Base-by-base conservation (phyloP, 2,888 invertebrate genomes). In the Sepiola atlantica region DNA sequence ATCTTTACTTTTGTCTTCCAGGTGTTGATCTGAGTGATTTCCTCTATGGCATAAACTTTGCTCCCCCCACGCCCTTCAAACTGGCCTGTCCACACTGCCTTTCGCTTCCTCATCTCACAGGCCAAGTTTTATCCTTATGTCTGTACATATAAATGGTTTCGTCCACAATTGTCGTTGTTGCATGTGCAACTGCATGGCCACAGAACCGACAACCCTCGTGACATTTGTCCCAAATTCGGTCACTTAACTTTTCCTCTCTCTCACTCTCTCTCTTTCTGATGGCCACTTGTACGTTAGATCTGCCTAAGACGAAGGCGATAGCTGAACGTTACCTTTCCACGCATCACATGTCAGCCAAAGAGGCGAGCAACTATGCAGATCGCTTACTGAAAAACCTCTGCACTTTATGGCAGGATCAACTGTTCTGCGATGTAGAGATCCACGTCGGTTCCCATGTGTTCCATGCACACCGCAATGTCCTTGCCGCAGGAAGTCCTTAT, bases 401-500 rank as follows among this genome's bases (percentile, higher is more conserved):
- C 54, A 90, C 95, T 18, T 94, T 96, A 90, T 94, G 95, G 94
- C 94, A 95, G n/a, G 95, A 95, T 57, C 94, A 94, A 35, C 93
- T 94, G 18, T 96, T 96, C 95, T 96, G 96, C 95, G 96, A 96
- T 95, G 95, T 96, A 16, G 94, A 92, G 18, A 95, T 96, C 20
- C 94, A 95, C n/a, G 96, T 96, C 16, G 95, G 95, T 8, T 94
- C 94, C 1, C 95, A 95, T 94, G 94, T 95, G 61, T 96, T 97
- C 94, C 94, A 94, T 35, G 99, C 98, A 94, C 99, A 99, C 97
- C 98, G 98, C 96, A 98, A 98, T 32, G 98, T 99, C 21, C 97
- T 99, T 95, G 98, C 99, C 95, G 98, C 99, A 16, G 98, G 98
- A 95, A 99, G 99, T 97, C 98, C 98, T 94, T 99, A 99, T 97